These are phyloP conservation scores for Zonotrichia albicollis DNA, from an alignment of 2,797 vertebrate genomes.

Conservation along the genomic window DNA sequence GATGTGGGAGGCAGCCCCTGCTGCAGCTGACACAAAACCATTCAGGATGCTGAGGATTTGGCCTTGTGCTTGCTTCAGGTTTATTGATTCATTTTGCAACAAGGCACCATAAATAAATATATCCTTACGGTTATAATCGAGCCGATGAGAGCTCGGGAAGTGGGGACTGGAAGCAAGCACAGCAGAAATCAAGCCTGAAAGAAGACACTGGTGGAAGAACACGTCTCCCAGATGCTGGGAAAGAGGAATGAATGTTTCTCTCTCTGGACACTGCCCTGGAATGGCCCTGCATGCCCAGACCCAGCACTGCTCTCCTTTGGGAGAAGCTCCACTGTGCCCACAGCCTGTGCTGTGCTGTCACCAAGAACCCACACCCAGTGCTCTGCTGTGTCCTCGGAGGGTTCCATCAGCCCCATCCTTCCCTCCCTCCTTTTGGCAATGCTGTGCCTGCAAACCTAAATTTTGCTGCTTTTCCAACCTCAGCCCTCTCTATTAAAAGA, in stretches of 20 bases:
- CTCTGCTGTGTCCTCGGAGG: neutral
- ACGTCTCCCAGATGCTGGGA: neutral
- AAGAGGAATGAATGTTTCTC: neutral
- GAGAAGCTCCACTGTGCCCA: fast-evolving
- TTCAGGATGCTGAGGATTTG: neutral
- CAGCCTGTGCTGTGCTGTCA: neutral
- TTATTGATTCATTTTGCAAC: slow-evolving; percentile 45
- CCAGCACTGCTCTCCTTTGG: neutral
- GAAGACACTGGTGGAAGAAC: neutral
- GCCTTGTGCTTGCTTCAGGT: neutral
- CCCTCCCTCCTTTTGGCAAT: neutral
- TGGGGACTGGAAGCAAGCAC: neutral
- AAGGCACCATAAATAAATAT: neutral
- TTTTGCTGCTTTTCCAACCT: neutral
- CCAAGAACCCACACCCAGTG: neutral
- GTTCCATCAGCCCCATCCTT: fast-evolving
- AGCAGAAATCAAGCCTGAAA: neutral
- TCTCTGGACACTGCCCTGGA: neutral
- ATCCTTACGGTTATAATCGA: neutral
- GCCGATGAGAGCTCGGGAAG: neutral
- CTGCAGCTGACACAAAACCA: neutral
- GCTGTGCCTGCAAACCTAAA: neutral
- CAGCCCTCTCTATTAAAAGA: neutral
- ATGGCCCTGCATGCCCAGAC: neutral
- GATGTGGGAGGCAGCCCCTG: neutral